Conservation (phyloP, 2,113 vertebrate species). For the Anoplopoma fimbria region DNA sequence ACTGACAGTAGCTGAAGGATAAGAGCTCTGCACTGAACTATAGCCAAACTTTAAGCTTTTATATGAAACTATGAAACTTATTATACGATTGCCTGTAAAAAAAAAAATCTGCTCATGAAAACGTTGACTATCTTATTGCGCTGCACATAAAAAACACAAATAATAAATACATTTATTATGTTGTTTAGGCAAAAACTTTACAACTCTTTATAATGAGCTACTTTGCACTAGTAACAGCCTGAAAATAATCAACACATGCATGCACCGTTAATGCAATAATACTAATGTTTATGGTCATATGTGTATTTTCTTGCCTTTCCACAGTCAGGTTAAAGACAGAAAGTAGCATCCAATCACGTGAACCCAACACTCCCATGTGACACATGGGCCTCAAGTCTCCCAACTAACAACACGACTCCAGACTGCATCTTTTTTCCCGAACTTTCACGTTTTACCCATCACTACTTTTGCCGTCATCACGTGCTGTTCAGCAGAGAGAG, state of each 20-base stretch:
- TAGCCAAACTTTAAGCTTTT: neutral
- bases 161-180: neutral
- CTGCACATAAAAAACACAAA: neutral
- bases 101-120: neutral
- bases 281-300: neutral
- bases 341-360: neutral
- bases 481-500: conserved; percentile 2
- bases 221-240: neutral
- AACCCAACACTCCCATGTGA: neutral
- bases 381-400: neutral
- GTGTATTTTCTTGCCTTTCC: neutral
- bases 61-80: neutral
- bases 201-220: neutral
- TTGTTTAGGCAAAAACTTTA: neutral
- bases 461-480: conserved; percentile 9
- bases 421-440: neutral
- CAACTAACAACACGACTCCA: neutral
- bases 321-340: neutral
- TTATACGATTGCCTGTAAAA: neutral
- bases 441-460: neutral
- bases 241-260: neutral
- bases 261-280: neutral
- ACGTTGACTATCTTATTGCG: too few relatives aligned
- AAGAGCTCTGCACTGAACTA: neutral
- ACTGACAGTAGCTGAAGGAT: neutral